A percentile compares a stretch with the other conserved stretches of the same genome.
These are phyloP conservation scores for Pterocles orientalis DNA, from an alignment of 2,113 vertebrate species.

Conservation along the genomic window DNA sequence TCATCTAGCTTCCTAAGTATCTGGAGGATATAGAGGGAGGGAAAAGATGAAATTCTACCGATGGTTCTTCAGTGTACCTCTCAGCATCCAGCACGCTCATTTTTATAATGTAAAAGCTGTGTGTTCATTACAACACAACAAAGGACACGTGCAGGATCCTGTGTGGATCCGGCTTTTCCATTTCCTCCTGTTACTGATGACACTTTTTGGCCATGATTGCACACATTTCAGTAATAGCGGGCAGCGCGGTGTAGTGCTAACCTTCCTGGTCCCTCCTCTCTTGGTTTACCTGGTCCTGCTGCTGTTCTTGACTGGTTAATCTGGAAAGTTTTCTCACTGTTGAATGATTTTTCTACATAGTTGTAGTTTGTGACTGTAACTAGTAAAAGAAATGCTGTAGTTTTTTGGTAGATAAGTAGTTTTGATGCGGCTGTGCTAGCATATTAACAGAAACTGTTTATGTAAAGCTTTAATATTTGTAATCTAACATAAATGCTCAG, in stretches of 20 bases:
- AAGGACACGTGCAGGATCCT: not conserved
- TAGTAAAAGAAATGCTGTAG: not conserved
- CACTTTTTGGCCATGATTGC: not conserved
- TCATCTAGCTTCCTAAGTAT: not conserved
- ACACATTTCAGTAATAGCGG: accelerated
- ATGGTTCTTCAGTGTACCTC: not conserved
- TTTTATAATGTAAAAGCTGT: not conserved
- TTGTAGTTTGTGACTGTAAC: not conserved
- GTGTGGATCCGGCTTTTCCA: not conserved
- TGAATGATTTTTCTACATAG: not conserved
- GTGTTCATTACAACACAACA: not conserved
- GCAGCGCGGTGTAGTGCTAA: not conserved
- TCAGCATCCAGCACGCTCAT: not conserved
- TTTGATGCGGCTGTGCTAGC: not conserved
- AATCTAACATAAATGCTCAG: not conserved
- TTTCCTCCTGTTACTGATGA: not conserved
- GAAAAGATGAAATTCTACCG: not conserved
- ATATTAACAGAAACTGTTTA: not conserved
- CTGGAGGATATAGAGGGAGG: not conserved
- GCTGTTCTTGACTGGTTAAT: not conserved
- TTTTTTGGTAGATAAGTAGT: not conserved
- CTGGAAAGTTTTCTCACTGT: not conserved
- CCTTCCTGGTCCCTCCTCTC: not conserved
- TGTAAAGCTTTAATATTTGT: not conserved
- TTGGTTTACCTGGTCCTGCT: not conserved